Base-by-base conservation (phyloP, 2,797 vertebrate species). In the Distichodus sexfasciatus region DNA sequence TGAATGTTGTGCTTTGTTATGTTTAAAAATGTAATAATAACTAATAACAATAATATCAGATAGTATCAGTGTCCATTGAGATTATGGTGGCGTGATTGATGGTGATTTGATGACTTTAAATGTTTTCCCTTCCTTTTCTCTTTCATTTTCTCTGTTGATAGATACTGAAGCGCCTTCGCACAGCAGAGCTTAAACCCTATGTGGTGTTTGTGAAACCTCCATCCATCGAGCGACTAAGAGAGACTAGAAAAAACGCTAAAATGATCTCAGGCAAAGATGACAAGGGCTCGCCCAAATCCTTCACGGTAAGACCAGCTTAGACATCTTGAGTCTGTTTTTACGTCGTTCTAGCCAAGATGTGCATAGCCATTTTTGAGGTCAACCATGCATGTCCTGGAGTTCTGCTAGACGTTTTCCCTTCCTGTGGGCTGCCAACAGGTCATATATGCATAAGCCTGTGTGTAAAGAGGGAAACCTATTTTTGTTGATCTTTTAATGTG, bases 161-260 rank as follows among this genome's bases (percentile, higher is more conserved):
- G 97, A 94, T 90, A 14, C 84, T 99, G 84, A 98, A 98, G 82
- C 95, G 94, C 78, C 90, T 99, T 81, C 89, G 94, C 79, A 97
- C 94, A 0, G 89, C 91, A 0, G 96, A 99, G 83, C 97, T 99
- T 78, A 99, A 99, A 75, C 95, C 97, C 11, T 95, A 91, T 11
- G 91, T 98, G 65, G 95, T 98, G 86, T 96, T 98, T 75, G 93
- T 98, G 85, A 98, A 96, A 79, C 97, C 96, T 72, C 96, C 97
- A 0, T 74, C 91, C 0, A 79, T 98, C 43, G 94, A 97, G 36
- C 90, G 92, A n/a, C n/a, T n/a, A n/a, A n/a, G n/a, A n/a, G 94
- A 95, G 75, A 97, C 95, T 21, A 92, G 96, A 80, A 93, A 85
- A 87, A 93, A n/a, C n/a, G n/a, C n/a, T n/a, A n/a, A n/a, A n/a